Base-by-base conservation (phyloP, 92 coral and sea anemone genomes). In the Galaxea fascicularis region DNA sequence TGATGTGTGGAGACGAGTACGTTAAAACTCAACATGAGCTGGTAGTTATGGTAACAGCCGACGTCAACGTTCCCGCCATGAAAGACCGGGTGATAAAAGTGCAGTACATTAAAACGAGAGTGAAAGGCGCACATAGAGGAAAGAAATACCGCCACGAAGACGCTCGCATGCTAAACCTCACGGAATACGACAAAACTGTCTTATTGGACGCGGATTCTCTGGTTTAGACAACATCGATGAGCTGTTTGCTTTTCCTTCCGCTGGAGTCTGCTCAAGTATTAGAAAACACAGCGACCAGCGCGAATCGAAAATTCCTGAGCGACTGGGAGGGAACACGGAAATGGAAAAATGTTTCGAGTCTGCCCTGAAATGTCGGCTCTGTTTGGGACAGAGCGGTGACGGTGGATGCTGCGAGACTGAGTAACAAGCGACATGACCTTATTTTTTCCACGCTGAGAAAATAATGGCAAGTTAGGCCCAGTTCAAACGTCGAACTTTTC, bases 1-100 rank as follows among this genome's bases (percentile, higher is more conserved):
- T 95, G 57, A 95, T 95, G 98, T 93, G 95, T 72, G 94, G 98
- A 7, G 94, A 95, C 52, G 96, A 90, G 69, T 95, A 95, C 63
- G 86, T 64, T 67, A 83, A 88, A 74, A n/a, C n/a, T n/a, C n/a
- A n/a, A n/a, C n/a, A 92, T 78, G 98, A 95, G 57, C 87, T 95
- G 65, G 92, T 95, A 24, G 96, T 89, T 85, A 95, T 95, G 98
- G 92, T 89, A 74, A 95, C 98, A 52, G 90, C 95, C 60, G 98
- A 95, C 72, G 98, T 95, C 63, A 93, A 93, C 52, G 79, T 81
- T 29, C n/a, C 58, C 44, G 90, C 93, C 30, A 90, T 89, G 57
- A 93, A 74, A 60, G 95, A 95, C 82, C 90, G 98, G 18, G 96
- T 95, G 15, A 52, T 90, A 27, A 88, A 74, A 73, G 91, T 95